Percentiles rank a stretch among this genome's conserved stretches.
Conservation (phyloP, 2,888 invertebrate genomes). For the Trissoscelio sp. region DNA sequence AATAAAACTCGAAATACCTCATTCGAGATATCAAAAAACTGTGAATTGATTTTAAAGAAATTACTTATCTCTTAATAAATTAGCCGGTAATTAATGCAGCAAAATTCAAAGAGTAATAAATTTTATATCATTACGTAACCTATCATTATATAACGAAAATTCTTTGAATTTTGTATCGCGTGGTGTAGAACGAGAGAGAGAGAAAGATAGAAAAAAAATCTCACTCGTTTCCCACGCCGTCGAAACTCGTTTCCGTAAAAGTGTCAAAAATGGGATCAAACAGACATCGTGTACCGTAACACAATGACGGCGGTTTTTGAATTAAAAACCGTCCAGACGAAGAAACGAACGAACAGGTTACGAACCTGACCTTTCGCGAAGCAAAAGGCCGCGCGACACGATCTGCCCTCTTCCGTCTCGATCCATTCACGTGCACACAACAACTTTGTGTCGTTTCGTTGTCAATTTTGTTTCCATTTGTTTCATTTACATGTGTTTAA, state of each 20-base stretch:
- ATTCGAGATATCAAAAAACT: too few species aligned
- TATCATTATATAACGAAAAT: too few species aligned
- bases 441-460: not conserved
- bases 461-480: not conserved
- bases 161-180: too few species aligned
- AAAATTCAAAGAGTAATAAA: too few species aligned
- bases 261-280: constrained; percentile 3
- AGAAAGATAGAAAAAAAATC: too few species aligned
- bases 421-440: constrained; percentile 13
- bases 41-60: too few species aligned
- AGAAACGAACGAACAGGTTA: constrained; percentile 51
- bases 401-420: constrained; percentile 31
- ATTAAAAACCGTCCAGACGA: constrained; percentile 26
- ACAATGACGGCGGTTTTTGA: constrained; percentile 7
- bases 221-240: not conserved
- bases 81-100: too few species aligned
- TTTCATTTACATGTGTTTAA: constrained; percentile 34
- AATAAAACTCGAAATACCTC: too few species aligned
- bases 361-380: constrained; percentile 48
- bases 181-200: too few species aligned
- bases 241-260: not conserved
- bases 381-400: constrained; percentile 38
- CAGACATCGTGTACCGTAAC: not conserved
- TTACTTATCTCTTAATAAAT: too few species aligned
- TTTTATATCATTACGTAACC: too few species aligned